phyloP scores from a whole-genome alignment of 2,888 invertebrate genomes.

The Plebejus melissa region DNA sequence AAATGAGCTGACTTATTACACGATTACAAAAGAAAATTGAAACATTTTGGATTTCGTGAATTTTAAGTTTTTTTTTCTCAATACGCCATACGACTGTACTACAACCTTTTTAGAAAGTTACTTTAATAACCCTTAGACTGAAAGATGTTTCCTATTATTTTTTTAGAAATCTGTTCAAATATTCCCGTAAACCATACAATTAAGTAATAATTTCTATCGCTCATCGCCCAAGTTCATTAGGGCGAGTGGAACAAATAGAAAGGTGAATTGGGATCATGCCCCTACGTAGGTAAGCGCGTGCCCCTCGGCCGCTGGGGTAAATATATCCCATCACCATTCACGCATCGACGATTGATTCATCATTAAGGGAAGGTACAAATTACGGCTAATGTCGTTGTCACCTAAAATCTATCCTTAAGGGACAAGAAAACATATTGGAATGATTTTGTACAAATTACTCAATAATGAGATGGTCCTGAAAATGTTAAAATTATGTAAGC shows the following conservation, averaged over 20 bases:
- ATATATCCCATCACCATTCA: slow-evolving; percentile 51
- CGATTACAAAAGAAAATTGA: neutral
- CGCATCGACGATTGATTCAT: slow-evolving; percentile 15
- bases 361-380: slow-evolving; percentile 7
- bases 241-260: slow-evolving; percentile 48
- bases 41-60: neutral
- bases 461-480: neutral
- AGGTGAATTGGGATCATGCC: slow-evolving; percentile 68
- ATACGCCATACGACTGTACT: neutral
- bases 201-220: slow-evolving; percentile 26
- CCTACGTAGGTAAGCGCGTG: slow-evolving; percentile 68
- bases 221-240: slow-evolving; percentile 35
- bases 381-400: slow-evolving; percentile 5
- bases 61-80: neutral
- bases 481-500: neutral
- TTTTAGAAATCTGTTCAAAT: neutral
- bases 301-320: slow-evolving; percentile 49
- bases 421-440: neutral
- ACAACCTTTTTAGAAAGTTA: neutral
- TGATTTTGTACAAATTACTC: neutral
- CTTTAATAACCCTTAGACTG: neutral
- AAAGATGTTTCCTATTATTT: neutral
- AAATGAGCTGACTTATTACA: no score
- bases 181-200: neutral
- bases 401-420: neutral